Conservation (phyloP, 2,797 vertebrate genomes). For the Hypotaenidia okinawae region DNA sequence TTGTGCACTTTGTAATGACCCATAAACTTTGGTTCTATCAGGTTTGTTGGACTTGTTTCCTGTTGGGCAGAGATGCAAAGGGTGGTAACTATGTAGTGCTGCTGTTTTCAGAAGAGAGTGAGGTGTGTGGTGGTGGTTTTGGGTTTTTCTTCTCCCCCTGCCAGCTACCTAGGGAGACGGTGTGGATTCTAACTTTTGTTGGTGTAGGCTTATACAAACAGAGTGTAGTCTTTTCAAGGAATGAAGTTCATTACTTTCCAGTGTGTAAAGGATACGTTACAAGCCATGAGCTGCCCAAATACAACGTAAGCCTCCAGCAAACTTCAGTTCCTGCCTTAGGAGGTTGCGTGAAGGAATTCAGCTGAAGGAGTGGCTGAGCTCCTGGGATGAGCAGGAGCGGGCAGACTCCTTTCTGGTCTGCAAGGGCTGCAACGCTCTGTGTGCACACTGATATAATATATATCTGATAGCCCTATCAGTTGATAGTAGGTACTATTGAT, state of each 20-base stretch:
- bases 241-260: slow-evolving; percentile 5
- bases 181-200: background rate
- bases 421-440: background rate
- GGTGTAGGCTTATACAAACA: background rate
- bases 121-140: background rate
- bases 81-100: background rate
- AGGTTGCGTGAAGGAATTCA: background rate
- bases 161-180: background rate
- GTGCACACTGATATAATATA: background rate
- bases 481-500: background rate
- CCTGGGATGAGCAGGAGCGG: background rate
- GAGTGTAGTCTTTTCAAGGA: background rate
- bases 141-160: background rate
- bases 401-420: background rate
- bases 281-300: background rate
- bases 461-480: slow-evolving; percentile 2
- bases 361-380: background rate
- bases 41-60: slow-evolving; percentile 24
- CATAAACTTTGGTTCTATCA: slow-evolving; percentile 12
- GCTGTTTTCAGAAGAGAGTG: background rate
- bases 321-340: background rate
- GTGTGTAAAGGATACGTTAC: background rate
- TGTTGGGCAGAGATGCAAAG: background rate
- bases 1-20: slow-evolving; percentile 41
- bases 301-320: background rate